These are phyloP conservation scores for Stegodyphus dumicola DNA, from an alignment of 1,140 invertebrate species.

Conservation along the genomic window DNA sequence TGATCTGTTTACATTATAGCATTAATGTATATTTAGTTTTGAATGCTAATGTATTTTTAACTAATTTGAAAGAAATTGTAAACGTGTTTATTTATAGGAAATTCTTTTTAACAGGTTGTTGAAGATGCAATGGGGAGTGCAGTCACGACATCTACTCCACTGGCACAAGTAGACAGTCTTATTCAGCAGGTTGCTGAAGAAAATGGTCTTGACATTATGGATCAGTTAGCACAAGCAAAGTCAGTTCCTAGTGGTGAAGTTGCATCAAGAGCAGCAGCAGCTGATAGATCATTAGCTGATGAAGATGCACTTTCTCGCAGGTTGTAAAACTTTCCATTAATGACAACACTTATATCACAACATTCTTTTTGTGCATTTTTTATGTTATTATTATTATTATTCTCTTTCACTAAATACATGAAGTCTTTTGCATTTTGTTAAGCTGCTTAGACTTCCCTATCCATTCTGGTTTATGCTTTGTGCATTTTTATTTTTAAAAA, in stretches of 20 bases:
- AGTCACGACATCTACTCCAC: slow-evolving; percentile 94
- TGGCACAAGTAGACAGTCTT: slow-evolving; percentile 89
- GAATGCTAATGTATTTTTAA: no score
- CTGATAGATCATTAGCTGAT: slow-evolving; percentile 45
- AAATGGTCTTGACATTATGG: slow-evolving; percentile 63
- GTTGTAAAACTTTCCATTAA: not conserved
- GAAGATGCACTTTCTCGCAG: slow-evolving; percentile 58
- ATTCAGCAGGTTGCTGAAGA: slow-evolving; percentile 63
- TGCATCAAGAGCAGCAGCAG: slow-evolving; percentile 12
- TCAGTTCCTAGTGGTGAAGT: slow-evolving; percentile 53
- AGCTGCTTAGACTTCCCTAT: no score
- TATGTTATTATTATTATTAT: no score
- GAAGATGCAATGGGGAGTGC: slow-evolving; percentile 98
- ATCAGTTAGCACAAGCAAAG: slow-evolving; percentile 57
- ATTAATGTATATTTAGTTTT: no score
- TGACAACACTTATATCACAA: no score
- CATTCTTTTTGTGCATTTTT: no score
- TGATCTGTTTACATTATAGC: no score
- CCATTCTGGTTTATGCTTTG: no score
- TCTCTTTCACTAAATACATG: no score
- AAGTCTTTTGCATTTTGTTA: no score
- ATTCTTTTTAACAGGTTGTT: slow-evolving; percentile 84
- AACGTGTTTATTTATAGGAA: not conserved
- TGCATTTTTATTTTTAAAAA: no score
- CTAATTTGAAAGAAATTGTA: no score